phyloP scores from a whole-genome alignment of 1,140 invertebrate genomes.

The Rhopalosiphum padi region DNA sequence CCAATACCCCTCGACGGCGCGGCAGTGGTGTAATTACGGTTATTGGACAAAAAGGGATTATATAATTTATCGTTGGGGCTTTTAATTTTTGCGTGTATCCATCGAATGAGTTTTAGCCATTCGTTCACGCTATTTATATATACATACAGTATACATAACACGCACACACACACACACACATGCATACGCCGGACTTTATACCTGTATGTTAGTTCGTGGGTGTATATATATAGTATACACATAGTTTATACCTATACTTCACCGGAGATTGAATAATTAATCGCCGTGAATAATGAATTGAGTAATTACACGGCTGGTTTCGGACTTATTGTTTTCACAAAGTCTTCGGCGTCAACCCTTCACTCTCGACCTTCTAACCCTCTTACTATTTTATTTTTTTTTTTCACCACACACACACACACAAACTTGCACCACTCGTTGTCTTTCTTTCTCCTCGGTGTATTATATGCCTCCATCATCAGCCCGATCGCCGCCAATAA shows the following conservation, averaged over 20 bases:
- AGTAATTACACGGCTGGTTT: constrained; percentile 49
- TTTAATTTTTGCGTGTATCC: constrained; percentile 52
- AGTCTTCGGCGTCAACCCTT: neutral
- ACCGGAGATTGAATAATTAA: constrained; percentile 51
- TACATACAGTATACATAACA: neutral
- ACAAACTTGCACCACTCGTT: neutral
- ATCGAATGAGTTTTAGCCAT: constrained; percentile 43
- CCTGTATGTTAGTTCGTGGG: neutral
- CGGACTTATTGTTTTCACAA: constrained; percentile 43
- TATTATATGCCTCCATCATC: constrained; percentile 2
- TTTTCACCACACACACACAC: neutral
- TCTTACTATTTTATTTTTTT: no score
- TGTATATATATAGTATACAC: neutral
- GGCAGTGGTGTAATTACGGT: constrained; percentile 36
- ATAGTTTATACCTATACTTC: neutral
- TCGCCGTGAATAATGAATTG: constrained; percentile 54
- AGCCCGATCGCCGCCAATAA: constrained; percentile 10
- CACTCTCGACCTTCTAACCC: neutral
- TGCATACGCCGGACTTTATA: neutral
- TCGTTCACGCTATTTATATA: constrained; percentile 36
- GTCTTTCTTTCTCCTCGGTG: neutral
- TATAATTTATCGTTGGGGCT: constrained; percentile 43
- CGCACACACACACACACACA: no score
- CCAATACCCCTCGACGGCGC: neutral
- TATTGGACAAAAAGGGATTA: constrained; percentile 42